Conservation (phyloP, 1,140 invertebrate genomes). For the Neodiprion fabricii region DNA sequence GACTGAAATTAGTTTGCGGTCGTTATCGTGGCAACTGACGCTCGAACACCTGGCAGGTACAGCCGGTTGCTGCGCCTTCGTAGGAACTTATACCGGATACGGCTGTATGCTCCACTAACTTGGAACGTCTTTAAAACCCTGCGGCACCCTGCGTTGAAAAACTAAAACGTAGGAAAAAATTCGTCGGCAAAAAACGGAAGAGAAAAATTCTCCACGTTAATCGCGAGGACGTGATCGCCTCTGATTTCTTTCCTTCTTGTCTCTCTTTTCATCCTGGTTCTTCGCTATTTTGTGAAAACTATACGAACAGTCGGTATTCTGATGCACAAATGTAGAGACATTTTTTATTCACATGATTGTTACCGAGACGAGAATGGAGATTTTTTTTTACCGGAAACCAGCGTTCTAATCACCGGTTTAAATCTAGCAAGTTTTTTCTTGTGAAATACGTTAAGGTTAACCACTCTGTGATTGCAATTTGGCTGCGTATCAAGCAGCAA, state of each 20-base stretch:
- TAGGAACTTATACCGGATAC: not conserved
- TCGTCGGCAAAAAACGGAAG: not conserved
- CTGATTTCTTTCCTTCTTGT: not conserved
- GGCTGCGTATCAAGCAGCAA: too few relatives aligned
- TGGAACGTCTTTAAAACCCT: not conserved
- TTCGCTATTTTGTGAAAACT: not conserved
- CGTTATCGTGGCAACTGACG: constrained; percentile 6
- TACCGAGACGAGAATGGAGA: too few relatives aligned
- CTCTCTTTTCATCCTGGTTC: too few relatives aligned
- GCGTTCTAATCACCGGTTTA: too few relatives aligned
- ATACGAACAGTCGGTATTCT: too few relatives aligned
- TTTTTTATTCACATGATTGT: too few relatives aligned
- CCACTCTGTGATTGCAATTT: too few relatives aligned
- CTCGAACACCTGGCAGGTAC: constrained; percentile 2
- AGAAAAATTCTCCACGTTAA: not conserved
- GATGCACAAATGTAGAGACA: too few relatives aligned
- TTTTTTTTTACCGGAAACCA: too few relatives aligned
- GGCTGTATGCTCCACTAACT: not conserved
- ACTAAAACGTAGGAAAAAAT: not conserved
- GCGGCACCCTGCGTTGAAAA: not conserved
- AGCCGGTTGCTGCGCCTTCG: not conserved
- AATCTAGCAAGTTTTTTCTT: too few relatives aligned
- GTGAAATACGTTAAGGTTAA: too few relatives aligned
- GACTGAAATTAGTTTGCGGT: constrained; percentile 7
- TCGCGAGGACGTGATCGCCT: not conserved